Evolutionary conservation across 2,888 invertebrate species (phyloP).

Genomic region (Platycnemis pennipes): DNA sequence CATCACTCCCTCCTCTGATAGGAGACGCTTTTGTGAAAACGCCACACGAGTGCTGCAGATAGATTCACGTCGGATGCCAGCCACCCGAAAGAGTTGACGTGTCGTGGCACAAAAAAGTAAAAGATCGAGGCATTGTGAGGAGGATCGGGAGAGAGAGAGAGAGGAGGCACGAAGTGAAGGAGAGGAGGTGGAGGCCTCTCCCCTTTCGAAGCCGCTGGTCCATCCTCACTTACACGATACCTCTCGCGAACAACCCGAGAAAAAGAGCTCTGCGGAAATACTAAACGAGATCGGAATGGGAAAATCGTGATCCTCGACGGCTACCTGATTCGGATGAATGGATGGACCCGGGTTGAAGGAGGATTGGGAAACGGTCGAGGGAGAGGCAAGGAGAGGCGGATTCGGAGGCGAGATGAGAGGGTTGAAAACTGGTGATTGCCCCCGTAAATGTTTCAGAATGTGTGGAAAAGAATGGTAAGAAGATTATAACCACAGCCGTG

Average conservation of each 20-base stretch:
- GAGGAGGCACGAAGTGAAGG: not conserved
- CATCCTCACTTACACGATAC: not conserved
- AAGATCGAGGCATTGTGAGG: not conserved
- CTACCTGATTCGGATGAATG: constrained; percentile 36
- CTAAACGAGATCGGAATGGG: constrained; percentile 25
- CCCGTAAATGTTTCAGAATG: constrained; percentile 14
- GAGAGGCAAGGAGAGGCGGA: not conserved
- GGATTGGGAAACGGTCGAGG: not conserved
- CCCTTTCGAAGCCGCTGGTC: not conserved
- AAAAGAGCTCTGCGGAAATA: constrained; percentile 1
- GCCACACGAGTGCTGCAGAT: not conserved
- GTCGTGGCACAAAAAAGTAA: not conserved
- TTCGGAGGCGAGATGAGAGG: not conserved
- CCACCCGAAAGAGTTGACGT: not conserved
- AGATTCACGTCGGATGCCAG: not conserved
- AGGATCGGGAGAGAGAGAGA: too few relatives aligned
- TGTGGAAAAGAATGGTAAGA: constrained; percentile 7
- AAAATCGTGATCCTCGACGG: constrained; percentile 12
- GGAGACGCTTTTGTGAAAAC: not conserved
- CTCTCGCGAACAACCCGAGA: not conserved
- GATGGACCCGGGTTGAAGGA: not conserved
- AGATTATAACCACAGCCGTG: not conserved
- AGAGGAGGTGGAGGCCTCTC: too few relatives aligned
- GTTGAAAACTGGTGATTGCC: constrained; percentile 31
- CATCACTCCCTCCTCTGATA: not conserved